Base-by-base conservation (phyloP, 2,888 invertebrate species). In the Cerastis leucographa region DNA sequence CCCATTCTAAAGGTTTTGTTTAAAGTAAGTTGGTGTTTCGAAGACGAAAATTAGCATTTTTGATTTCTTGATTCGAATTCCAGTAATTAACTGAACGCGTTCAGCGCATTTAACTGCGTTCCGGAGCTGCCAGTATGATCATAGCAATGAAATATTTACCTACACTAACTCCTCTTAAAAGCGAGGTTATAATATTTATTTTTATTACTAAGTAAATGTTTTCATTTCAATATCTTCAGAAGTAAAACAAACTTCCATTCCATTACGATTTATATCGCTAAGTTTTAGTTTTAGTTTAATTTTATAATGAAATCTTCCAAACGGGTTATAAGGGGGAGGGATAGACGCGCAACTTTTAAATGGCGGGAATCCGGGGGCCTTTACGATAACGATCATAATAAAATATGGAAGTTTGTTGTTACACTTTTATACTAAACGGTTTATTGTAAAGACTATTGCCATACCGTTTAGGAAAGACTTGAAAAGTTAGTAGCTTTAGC, bases 371-470 rank as follows among this genome's bases (percentile, higher is more conserved):
- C 90, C 87, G 88, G 91, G 90, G 89, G 86, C 89, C 88, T 96
- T 96, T 96, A 96, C 95, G 96, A 96, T 96, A 96, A 96, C 95
- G 96, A 95, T 96, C 95, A 91, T 93, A 95, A 96, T 96, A 96
- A 96, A 96, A 96, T 96, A 96, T 96, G 95, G 95, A 96, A 96
- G 93, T 96, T 96, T 95, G 95, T 94, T 94, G 94, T 94, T 93
- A 93, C 91, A 91, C 92, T 92, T 91, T 92, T 93, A 91, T 91
- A 94, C 94, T 96, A 96, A 96, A 96, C 95, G 96, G 94, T 96
- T 96, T 96, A 96, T 95, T 95, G 94, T 95, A 93, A 95, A 93
- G 92, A 92, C 40, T 90, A 25, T 49, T 89, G 91, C 90, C 90
- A 90, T 76, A 93, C 92, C 92, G 90, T 92, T 93, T 92, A 86